These are phyloP conservation scores for Himalopsyche japonica DNA, from an alignment of 2,888 invertebrate genomes.

Conservation along the genomic window DNA sequence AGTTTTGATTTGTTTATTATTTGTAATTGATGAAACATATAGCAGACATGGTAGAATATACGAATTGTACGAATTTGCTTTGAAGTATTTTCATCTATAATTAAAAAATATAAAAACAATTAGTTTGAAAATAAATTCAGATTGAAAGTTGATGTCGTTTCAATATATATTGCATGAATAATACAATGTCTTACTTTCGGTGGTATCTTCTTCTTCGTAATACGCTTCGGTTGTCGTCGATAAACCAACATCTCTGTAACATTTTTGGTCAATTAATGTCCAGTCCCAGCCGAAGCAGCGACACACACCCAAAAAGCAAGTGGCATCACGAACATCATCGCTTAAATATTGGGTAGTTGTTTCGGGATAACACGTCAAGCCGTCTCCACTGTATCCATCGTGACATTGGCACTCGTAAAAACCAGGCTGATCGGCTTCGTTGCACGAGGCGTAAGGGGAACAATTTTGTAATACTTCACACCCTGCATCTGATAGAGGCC, in stretches of 20 bases:
- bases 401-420: conserved; percentile 63
- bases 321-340: conserved; percentile 45
- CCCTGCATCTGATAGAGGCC: conserved; percentile 44
- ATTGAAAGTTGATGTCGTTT: no score
- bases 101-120: no score
- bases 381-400: conserved; percentile 73
- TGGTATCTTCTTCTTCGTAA: conserved; percentile 19
- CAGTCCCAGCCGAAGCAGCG: conserved; percentile 57
- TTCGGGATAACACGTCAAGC: conserved; percentile 54
- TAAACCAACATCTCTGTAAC: conserved; percentile 44
- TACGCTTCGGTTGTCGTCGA: conserved; percentile 24
- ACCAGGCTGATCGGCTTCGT: conserved; percentile 41
- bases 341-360: conserved; percentile 43
- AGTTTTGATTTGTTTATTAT: no score
- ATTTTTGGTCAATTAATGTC: conserved; percentile 56
- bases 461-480: conserved; percentile 49
- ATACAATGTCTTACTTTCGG: neutral
- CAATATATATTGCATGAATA: neutral
- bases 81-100: no score
- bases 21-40: no score
- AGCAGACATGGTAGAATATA: no score
- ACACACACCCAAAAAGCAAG: conserved; percentile 51
- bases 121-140: no score
- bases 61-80: no score
- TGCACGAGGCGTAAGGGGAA: conserved; percentile 50